These are phyloP conservation scores for Limulus polyphemus DNA, from an alignment of 2,888 invertebrate genomes.

Conservation along the genomic window DNA sequence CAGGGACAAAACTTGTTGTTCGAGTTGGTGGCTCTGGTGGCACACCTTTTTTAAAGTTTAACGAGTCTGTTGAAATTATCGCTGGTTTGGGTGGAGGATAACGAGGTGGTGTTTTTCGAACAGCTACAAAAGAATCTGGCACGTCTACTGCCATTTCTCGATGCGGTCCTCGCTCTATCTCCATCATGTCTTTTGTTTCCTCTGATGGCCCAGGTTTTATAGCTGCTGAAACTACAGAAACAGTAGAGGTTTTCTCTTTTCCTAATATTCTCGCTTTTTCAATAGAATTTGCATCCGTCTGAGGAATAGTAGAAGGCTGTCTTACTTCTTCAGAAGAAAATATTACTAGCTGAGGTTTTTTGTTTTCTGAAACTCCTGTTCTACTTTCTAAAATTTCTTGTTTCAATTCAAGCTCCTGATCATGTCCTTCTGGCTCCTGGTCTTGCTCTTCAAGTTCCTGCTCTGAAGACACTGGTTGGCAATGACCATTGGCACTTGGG, in stretches of 20 bases:
- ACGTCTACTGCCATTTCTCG: slow-evolving; percentile 98
- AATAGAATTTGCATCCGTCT: too few relatives aligned
- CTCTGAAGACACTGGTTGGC: slow-evolving; percentile 8
- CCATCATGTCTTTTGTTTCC: not conserved
- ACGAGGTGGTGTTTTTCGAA: slow-evolving; percentile 79
- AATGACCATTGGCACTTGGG: slow-evolving; percentile 17
- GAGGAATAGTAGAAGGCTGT: too few relatives aligned
- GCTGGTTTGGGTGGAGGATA: slow-evolving; percentile 41
- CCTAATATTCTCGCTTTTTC: too few relatives aligned
- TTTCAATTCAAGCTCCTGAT: slow-evolving; percentile 27
- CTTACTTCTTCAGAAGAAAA: too few relatives aligned
- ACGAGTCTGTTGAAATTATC: slow-evolving; percentile 2
- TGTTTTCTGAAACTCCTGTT: too few relatives aligned
- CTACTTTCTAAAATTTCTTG: slow-evolving; percentile 21
- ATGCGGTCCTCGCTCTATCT: slow-evolving; percentile 55
- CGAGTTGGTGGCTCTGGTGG: not conserved
- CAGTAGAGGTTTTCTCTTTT: too few relatives aligned
- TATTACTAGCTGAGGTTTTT: too few relatives aligned
- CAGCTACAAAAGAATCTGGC: slow-evolving; percentile 81
- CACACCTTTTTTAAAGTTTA: not conserved
- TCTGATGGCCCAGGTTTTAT: too few relatives aligned
- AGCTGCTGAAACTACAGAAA: too few relatives aligned
- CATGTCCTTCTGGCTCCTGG: slow-evolving; percentile 7
- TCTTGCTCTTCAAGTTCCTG: slow-evolving; percentile 1
- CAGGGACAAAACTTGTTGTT: not conserved